Conservation (phyloP, 2,888 invertebrate species). For the Eurytoma californica region DNA sequence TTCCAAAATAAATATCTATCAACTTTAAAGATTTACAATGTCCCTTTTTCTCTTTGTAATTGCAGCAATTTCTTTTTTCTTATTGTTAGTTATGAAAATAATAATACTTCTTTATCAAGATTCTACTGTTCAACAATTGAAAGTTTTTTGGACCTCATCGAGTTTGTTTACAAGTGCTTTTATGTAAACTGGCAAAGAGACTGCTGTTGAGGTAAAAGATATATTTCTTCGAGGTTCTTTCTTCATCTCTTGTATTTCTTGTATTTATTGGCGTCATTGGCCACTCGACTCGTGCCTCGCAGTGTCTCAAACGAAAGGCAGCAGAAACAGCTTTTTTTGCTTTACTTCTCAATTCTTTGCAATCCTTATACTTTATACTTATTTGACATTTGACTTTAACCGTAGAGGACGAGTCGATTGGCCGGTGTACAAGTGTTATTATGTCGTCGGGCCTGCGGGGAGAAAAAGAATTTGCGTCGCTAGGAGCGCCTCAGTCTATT, state of each 20-base stretch:
- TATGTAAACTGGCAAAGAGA: slow-evolving; percentile 53
- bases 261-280: too few relatives aligned
- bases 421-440: slow-evolving; percentile 9
- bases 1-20: slow-evolving; percentile 56
- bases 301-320: slow-evolving; percentile 14
- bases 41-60: slow-evolving; percentile 28
- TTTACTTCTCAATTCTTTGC: too few relatives aligned
- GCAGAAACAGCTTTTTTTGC: too few relatives aligned
- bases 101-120: slow-evolving; percentile 50
- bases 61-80: slow-evolving; percentile 22
- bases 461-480: slow-evolving; percentile 44
- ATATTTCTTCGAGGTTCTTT: slow-evolving; percentile 34
- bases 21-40: slow-evolving; percentile 53
- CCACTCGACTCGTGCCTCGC: slow-evolving; percentile 11
- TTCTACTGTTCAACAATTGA: slow-evolving; percentile 51
- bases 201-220: slow-evolving; percentile 33
- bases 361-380: too few relatives aligned
- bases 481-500: slow-evolving; percentile 51
- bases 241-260: neutral
- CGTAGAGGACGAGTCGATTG: too few relatives aligned
- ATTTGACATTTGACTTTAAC: slow-evolving; percentile 8
- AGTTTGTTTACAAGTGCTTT: slow-evolving; percentile 48
- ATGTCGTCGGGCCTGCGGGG: slow-evolving; percentile 11
- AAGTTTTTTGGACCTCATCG: slow-evolving; percentile 50
- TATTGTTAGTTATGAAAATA: slow-evolving; percentile 50